Evolutionary conservation across 2,888 invertebrate species (phyloP).

Genomic region (Luperina nickerlii): DNA sequence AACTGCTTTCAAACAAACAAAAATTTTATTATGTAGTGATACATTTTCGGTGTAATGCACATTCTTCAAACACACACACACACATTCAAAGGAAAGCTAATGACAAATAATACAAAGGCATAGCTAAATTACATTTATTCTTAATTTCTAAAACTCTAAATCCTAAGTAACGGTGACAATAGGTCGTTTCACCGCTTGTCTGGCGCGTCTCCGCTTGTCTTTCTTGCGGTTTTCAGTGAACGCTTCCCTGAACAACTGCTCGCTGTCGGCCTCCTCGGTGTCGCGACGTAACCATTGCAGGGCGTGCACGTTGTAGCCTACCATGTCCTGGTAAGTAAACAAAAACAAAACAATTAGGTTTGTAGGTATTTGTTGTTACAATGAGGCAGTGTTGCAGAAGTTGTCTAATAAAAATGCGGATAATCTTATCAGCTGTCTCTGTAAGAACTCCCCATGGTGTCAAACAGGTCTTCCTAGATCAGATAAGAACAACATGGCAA

Average conservation of each 20-base stretch:
- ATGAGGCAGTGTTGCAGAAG: not conserved
- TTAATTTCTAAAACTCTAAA: conserved; percentile 16
- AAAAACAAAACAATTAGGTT: not conserved
- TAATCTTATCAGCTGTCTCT: not conserved
- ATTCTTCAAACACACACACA: not conserved
- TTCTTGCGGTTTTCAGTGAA: conserved; percentile 91
- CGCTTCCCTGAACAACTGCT: conserved; percentile 95
- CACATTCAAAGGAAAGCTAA: not conserved
- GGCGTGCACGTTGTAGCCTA: conserved; percentile 96
- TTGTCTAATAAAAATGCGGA: not conserved
- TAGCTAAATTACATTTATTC: conserved; percentile 46
- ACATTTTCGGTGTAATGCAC: not conserved
- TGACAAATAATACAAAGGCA: conserved; percentile 10
- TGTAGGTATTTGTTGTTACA: not conserved
- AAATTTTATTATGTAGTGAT: not conserved
- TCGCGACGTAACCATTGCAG: conserved; percentile 94
- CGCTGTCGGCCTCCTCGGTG: conserved; percentile 93
- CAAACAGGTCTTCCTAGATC: not conserved
- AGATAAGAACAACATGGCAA: not conserved
- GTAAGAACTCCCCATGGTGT: not conserved
- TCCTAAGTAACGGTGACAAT: conserved; percentile 83
- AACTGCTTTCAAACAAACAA: not conserved
- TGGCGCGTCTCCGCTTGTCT: conserved; percentile 91
- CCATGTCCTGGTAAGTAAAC: conserved; percentile 91
- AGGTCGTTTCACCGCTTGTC: conserved; percentile 92